A percentile compares a stretch with the other conserved stretches of the same genome.
phyloP scores from a whole-genome alignment of 1,140 invertebrate genomes.

The Heliconius nattereri region DNA sequence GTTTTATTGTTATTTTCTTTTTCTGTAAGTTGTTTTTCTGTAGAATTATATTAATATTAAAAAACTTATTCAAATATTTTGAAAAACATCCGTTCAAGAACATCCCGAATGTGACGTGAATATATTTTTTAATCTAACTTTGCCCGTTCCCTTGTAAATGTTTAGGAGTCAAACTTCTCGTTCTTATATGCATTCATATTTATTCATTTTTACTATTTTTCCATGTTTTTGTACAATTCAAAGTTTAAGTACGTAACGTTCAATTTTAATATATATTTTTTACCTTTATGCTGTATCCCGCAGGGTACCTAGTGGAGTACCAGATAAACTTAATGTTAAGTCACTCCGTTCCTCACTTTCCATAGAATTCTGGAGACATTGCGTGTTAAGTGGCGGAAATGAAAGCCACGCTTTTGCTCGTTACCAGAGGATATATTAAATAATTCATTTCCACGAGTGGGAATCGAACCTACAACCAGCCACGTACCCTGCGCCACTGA shows the following conservation, averaged over 20 bases:
- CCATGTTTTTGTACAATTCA: background rate
- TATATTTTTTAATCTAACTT: slow-evolving; percentile 30
- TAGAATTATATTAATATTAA: background rate
- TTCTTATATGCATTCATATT: background rate
- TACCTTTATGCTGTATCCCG: no score
- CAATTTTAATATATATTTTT: no score
- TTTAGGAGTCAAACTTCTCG: background rate
- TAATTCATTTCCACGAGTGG: no score
- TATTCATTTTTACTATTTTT: background rate
- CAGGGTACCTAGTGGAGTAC: no score
- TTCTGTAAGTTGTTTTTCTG: background rate
- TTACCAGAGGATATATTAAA: no score
- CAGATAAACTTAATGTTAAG: no score
- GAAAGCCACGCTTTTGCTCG: no score
- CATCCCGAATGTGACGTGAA: background rate
- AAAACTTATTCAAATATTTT: slow-evolving; percentile 13
- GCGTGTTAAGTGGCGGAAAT: no score
- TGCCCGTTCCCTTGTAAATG: slow-evolving; percentile 5
- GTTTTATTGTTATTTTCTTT: background rate
- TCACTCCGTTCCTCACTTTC: no score
- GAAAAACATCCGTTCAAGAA: background rate
- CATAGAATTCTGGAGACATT: no score
- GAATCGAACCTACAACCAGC: no score
- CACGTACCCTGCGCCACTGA: no score
- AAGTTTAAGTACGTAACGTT: background rate